Evolutionary conservation across 2,888 invertebrate species (phyloP), one percentile per base, ranked within the genome.

Genomic region (Leucophenga montana): DNA sequence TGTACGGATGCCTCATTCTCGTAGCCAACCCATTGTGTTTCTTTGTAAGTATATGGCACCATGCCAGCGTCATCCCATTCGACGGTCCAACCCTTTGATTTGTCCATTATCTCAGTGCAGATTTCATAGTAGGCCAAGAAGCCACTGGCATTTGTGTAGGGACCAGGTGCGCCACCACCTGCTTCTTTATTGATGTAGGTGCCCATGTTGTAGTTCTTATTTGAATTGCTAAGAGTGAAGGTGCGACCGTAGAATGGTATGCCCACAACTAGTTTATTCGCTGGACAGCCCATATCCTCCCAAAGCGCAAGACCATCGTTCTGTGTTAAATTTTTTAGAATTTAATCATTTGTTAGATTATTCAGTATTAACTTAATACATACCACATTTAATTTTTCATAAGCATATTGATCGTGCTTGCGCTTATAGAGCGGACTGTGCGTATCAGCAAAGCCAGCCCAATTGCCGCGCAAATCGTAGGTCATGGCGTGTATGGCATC

Each of bases 171-270:
- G 0, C 96, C 97, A 22, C 96, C 96, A 0, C 95, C 96, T 3
- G 95, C 95, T 90, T 96, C 97, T 88, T 96, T 96, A 86, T 96
- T 95, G 84, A 97, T 95, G 86, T 94, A 95, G 0, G 96, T 96
- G 44, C 96, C 95, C 50, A 94, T 91, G 66, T 92, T 92, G 85
- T 95, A 94, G 90, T 96, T 95, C 75, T 91, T 95, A 88, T 95
- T 96, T 13, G 95, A 93, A 69, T 91, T 92, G 69, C 95, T 93
- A 27, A 97, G 89, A 0, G 96, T 96, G 86, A 93, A 97, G 1
- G 95, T 94, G 67, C 96, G 92, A 0, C 96, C 97, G 86, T 97
- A 97, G 89, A 96, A 95, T 0, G 97, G 96, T 66, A 96, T 92
- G 16, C 97, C 97, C 1, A 97, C 95, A 0, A 97, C 93, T 50